Evolutionary conservation across 37 sponge, comb jelly and placozoan genomes (phyloP), one percentile per base, ranked within the genome.

Genomic region (Crambe crambe): DNA sequence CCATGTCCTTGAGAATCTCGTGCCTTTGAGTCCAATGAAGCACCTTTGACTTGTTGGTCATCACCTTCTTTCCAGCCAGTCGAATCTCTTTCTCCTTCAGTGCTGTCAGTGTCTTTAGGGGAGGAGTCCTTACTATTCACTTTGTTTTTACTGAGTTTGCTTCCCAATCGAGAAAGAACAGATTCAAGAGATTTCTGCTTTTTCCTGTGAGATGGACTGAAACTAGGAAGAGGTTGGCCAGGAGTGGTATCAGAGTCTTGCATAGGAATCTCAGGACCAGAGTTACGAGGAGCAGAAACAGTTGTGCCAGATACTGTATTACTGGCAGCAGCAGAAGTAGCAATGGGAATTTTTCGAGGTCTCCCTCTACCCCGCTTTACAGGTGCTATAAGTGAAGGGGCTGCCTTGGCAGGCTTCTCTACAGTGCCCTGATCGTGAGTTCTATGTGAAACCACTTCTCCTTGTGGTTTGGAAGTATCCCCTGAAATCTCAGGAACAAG

Each of bases 181-280:
- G 31, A 31, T 6, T 31, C 66, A 20, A 31, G 31, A 8, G 34
- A 20, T 30, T 65, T 65, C 30, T 32, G 2, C 66, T 65, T 65
- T 30, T 20, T 65, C 12, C 66, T 29, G 35, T 17, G 35, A 8
- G 66, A 65, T 5, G 66, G 32, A 65, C 15, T 65, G 17, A 9
- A 26, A 2, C 25, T 35, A 25, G 30, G 8, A 4, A 36, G 26
- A 3, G 8, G 2, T 35, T 36, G 9, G 38, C 17, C 21, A 12
- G 68, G 21, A 10, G 36, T 68, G 36, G 38, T 9, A 23, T 2
- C 18, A 36, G 51, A 54, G 56, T 73, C 39, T 32, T 78, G 79
- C 32, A 78, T 2, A 40, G 79, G 79, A 17, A 78, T 70, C 58
- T 70, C 80, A 27, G 41, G 70, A 23, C 80, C 56, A 25, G 15